Base-by-base conservation (phyloP, 2,888 invertebrate species). In the Lepidonotus clava region DNA sequence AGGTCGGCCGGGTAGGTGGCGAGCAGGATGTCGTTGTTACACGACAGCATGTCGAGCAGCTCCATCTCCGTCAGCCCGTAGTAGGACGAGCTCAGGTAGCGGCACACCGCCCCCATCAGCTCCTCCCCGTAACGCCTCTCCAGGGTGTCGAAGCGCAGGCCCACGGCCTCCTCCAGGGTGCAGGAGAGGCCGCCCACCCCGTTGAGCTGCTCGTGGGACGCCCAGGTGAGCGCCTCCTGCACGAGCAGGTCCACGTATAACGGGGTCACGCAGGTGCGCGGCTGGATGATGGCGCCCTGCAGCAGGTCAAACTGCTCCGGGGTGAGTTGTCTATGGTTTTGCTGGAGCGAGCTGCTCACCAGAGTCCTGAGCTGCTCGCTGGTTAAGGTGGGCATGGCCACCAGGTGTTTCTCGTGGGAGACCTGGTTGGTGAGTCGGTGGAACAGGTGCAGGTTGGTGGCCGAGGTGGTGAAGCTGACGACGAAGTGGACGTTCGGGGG, bases 41-140 rank as follows among this genome's bases (percentile, higher is more conserved):
- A 89, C 4, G 90, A 90, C 83, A 90, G 83, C 21, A 90, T 24
- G 71, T 90, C 90, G 18, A 89, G 83, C 77, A 90, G 56, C 46
- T 90, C 90, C 67, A 88, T 34, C 85, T 90, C 90, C 24, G 90
- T 85, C n/a, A 90, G 77, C 14, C 90, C 90, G 41, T 40, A 38
- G n/a, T 76, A 32, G 4, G 86, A 53, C 1, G 86, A 24, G n/a
- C 61, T 53, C 0, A 89, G 32, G 53, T 89, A 89, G 24, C 88
- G 66, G 5, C 32, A 11, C 6, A 87, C 80, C 14, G 18, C 41
- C 21, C 84, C 34, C n/a, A 87, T 40, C 56, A 85, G 8, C 28
- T 36, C 76, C 28, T 28, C 71, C 5, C 88, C 88, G 32, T 83
- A 67, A 28, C 40, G 56, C 21, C 36, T 6, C 71, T 88, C 88